phyloP scores from a whole-genome alignment of 2,797 vertebrate genomes.

The Sebastes cheni region DNA sequence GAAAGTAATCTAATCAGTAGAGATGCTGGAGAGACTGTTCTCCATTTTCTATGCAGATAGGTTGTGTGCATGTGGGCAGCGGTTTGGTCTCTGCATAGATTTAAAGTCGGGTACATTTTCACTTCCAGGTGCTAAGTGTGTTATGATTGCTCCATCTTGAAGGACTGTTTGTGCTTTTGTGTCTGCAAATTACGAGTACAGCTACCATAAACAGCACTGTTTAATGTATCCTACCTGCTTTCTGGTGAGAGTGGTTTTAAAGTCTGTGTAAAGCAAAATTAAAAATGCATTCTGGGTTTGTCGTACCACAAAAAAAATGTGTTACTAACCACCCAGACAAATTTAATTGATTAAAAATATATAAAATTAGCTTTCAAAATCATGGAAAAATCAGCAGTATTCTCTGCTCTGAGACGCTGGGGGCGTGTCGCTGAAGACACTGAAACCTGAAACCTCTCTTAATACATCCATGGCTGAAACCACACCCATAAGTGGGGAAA shows the following conservation, averaged over 20 bases:
- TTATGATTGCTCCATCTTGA: neutral
- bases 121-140: neutral
- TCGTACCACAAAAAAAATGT: neutral
- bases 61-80: neutral
- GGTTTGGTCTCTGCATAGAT: neutral
- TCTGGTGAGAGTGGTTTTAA: neutral
- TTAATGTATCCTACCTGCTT: neutral
- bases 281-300: too few relatives aligned
- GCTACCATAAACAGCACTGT: neutral
- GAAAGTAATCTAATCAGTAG: constrained; percentile 70
- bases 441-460: too few relatives aligned
- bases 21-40: constrained; percentile 48
- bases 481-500: too few relatives aligned
- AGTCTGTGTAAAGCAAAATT: rapidly evolving
- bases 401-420: too few relatives aligned
- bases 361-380: too few relatives aligned
- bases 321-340: too few relatives aligned
- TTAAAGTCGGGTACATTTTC: neutral
- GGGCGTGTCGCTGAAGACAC: too few relatives aligned
- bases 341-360: too few relatives aligned
- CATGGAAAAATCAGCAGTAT: too few relatives aligned
- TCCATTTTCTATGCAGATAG: constrained; percentile 40
- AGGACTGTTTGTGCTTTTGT: neutral
- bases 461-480: too few relatives aligned
- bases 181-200: neutral